Conservation (phyloP, 2,113 vertebrate species). For the Dascyllus trimaculatus region DNA sequence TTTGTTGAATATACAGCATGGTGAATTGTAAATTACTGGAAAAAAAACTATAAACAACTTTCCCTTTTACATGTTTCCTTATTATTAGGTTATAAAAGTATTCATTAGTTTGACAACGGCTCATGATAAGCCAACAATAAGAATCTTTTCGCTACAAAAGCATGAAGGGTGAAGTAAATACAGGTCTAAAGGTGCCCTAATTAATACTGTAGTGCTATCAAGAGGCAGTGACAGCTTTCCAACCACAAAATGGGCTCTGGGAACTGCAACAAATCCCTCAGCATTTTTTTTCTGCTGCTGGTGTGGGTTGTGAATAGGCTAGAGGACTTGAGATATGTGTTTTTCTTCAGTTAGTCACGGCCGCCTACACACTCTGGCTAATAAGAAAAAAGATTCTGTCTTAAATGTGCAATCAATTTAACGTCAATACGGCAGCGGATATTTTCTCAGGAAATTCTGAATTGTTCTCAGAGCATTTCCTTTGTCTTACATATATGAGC, state of each 20-base stretch:
- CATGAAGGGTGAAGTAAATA: slow-evolving; percentile 50
- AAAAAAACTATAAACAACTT: slow-evolving; percentile 17
- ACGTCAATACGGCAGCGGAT: not conserved
- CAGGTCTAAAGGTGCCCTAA: slow-evolving; percentile 37
- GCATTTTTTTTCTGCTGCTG: not conserved
- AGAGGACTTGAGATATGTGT: slow-evolving; percentile 19
- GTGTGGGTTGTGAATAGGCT: slow-evolving; percentile 17
- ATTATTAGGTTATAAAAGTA: slow-evolving; percentile 19
- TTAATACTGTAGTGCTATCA: slow-evolving; percentile 40
- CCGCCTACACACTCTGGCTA: slow-evolving; percentile 18
- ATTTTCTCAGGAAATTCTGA: not conserved
- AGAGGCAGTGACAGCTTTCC: slow-evolving; percentile 40
- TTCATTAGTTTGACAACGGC: slow-evolving; percentile 20
- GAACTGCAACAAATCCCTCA: slow-evolving; percentile 41
- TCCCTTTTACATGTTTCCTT: not conserved
- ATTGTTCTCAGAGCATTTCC: not conserved
- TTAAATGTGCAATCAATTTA: slow-evolving; percentile 4
- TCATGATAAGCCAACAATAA: slow-evolving; percentile 9
- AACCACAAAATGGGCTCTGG: slow-evolving; percentile 44
- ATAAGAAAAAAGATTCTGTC: not conserved
- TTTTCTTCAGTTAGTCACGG: slow-evolving; percentile 35
- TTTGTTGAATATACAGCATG: too few relatives aligned
- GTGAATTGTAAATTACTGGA: not conserved
- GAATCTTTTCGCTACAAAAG: slow-evolving; percentile 9
- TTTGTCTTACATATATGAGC: not conserved